Percentiles rank a stretch among this genome's conserved stretches.
Evolutionary conservation across 2,888 invertebrate genomes (phyloP).

Genomic region (Cheilosia urbana): DNA sequence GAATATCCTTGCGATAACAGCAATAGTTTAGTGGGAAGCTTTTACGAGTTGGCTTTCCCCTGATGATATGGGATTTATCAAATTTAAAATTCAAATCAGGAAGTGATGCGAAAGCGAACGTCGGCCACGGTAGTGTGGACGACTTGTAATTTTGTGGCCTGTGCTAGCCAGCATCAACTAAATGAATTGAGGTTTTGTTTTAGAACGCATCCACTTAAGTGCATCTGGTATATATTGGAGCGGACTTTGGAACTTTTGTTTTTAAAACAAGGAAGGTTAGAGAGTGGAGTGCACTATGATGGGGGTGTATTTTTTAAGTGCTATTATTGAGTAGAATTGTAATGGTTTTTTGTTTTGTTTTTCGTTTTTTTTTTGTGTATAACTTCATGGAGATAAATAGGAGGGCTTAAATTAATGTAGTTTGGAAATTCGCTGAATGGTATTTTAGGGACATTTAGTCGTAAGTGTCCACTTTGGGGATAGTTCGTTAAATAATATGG

Average conservation of each 20-base stretch:
- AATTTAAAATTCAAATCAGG: slow-evolving; percentile 65
- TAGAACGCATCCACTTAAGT: slow-evolving; percentile 71
- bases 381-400: slow-evolving; percentile 14
- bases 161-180: slow-evolving; percentile 51
- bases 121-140: slow-evolving; percentile 12
- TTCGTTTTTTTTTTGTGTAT: slow-evolving; percentile 7
- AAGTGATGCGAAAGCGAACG: slow-evolving; percentile 39
- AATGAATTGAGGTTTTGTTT: slow-evolving; percentile 73
- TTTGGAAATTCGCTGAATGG: slow-evolving; percentile 14
- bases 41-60: slow-evolving; percentile 37
- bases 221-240: slow-evolving; percentile 60
- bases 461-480: slow-evolving; percentile 13
- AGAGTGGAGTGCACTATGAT: neutral
- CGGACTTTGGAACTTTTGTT: slow-evolving; percentile 58
- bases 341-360: slow-evolving; percentile 31
- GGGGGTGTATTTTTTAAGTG: slow-evolving; percentile 44
- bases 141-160: slow-evolving; percentile 54
- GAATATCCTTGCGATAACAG: slow-evolving; percentile 1
- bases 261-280: slow-evolving; percentile 6
- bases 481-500: too few relatives aligned
- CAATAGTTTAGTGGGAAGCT: slow-evolving; percentile 29
- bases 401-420: slow-evolving; percentile 10
- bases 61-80: slow-evolving; percentile 50
- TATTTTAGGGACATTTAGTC: slow-evolving; percentile 22
- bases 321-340: slow-evolving; percentile 42